These are phyloP conservation scores for Etheostoma perlongum DNA, from an alignment of 2,797 vertebrate species.

Conservation along the genomic window DNA sequence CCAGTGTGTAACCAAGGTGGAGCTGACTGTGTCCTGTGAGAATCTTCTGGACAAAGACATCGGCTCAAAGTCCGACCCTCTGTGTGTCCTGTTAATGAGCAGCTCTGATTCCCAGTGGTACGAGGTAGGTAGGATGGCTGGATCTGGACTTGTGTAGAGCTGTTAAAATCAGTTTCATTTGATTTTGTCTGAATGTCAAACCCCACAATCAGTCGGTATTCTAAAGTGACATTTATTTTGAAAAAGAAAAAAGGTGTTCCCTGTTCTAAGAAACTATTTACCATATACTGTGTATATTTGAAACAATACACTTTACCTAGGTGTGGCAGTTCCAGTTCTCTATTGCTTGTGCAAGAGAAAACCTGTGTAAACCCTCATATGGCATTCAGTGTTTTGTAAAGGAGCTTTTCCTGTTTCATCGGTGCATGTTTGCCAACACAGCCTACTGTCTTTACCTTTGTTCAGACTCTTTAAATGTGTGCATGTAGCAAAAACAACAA, in stretches of 20 bases:
- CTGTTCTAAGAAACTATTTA: background rate
- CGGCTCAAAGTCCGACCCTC: conserved; percentile 92
- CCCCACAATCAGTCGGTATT: background rate
- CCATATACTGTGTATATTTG: background rate
- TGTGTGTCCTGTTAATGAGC: conserved; percentile 91
- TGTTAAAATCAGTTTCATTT: background rate
- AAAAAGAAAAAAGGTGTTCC: background rate
- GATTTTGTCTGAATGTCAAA: background rate
- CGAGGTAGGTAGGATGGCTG: conserved; percentile 85
- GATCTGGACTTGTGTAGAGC: background rate
- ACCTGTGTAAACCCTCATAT: background rate
- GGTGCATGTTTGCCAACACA: background rate
- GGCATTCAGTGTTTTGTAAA: conserved; percentile 21
- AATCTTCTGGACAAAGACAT: conserved; percentile 92
- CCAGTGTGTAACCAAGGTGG: conserved; percentile 89
- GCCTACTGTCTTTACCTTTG: background rate
- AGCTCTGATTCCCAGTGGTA: conserved; percentile 87
- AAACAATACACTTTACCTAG: background rate
- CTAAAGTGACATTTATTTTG: background rate
- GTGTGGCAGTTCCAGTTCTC: background rate
- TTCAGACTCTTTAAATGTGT: conserved; percentile 9
- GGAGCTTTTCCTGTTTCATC: conserved; percentile 20
- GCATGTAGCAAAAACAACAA: background rate
- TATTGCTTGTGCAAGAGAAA: background rate
- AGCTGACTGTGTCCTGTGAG: conserved; percentile 91